Base-by-base conservation (phyloP, 2,888 invertebrate genomes). In the Leucoma salicis region DNA sequence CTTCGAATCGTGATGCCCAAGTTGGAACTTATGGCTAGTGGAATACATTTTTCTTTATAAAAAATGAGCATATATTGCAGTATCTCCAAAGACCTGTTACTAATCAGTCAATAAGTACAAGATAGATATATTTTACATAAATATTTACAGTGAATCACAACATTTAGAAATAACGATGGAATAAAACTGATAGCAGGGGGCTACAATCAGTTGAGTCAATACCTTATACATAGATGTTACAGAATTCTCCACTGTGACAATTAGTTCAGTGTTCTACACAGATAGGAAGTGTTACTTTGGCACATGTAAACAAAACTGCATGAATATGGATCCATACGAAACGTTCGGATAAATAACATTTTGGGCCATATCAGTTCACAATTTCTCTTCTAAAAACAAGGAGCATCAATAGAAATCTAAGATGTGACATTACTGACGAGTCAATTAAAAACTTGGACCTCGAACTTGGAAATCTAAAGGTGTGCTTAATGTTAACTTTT, bases 141-240 rank as follows among this genome's bases (percentile, higher is more conserved):
- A 65, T 80, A 82, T 82, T 81, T 81, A 82, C 81, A 80, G 66
- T 61, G 70, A 69, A 74, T 78, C 73, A 80, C 73, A 77, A 70
- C 56, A 58, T 46, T 50, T 57, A 74, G 57, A 72, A 63, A 63
- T 21, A 66, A 40, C 46, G 12, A 21, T 2, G 29, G 14, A 68
- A 57, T 46, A 49, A 54, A 46, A 55, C 52, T 57, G 53, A 54
- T 56, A 49, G 45, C 41, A 25, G 46, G 21, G 51, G 35, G 37
- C 28, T 43, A 53, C 46, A 46, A 52, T 71, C 74, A 72, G 67
- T 70, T 72, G 55, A 62, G 42, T 62, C 60, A 52, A 50, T 60
- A 66, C 57, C n/a, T 63, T 62, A 67, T 57, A 63, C 67, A 27
- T 4, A 27, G 27, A n/a, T n/a, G 27, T 4, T 27, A n/a, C n/a